Evolutionary conservation across 30 jellyfish, hydroid and myxozoan species (phyloP), one percentile per base, ranked within the genome.

Genomic region (Turritopsis rubra): DNA sequence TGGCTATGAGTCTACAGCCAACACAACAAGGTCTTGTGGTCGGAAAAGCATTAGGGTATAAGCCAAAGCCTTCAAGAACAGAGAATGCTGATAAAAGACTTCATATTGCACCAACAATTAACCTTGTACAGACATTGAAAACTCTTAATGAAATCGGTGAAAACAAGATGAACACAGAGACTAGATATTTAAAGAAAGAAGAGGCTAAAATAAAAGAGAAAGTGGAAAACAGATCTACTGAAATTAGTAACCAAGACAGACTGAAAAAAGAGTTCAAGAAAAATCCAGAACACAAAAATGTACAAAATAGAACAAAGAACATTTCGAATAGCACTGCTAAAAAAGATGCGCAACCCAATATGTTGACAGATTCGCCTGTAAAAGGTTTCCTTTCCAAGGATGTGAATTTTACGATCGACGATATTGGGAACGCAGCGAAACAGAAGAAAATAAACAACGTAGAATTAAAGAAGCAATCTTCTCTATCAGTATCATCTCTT

Each of bases 361-460:
- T 82, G 41, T 71, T 82, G 7, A 82, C 88, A 21, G 70, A 82
- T 41, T n/a, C 88, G 22, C 53, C 88, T 27, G 27, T 82, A 27
- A 82, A 66, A 24, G 88, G 88, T 23, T 82, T 65, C 26, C 85
- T 82, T 82, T 68, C 88, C 24, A 82, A 66, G 30, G 70, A 82
- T 71, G 22, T 21, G 22, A 82, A 71, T 25, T 82, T 82, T 82
- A 82, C 88, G n/a, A 82, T 82, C 21, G 30, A 72, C n/a, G 65
- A 71, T 9, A 68, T 82, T 23, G 88, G 88, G 13, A 41, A 41
- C 60, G 60, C 60, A 41, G 60, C 60, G 13, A 41, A 41, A 41
- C 60, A 16, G 25, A 24, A 66, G 86, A 71, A 82, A 23, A 31
- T 16, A 7, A 70, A 41, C 60, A 41, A 41, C 60, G 13, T 13